Base-by-base conservation (phyloP, 2,797 vertebrate species). In the Tangara arthus region DNA sequence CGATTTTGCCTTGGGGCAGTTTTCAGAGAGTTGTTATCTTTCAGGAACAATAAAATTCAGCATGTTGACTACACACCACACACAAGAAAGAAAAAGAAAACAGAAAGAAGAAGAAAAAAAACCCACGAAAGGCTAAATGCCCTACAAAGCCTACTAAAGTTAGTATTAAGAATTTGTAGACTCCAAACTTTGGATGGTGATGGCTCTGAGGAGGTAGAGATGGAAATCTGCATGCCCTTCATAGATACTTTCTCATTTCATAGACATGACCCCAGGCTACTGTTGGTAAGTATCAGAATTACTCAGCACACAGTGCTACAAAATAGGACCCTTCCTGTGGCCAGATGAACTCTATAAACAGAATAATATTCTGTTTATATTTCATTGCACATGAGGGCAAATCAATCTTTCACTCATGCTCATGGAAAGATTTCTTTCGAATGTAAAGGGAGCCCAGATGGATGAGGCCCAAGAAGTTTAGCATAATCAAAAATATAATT, bases 41-140 rank as follows among this genome's bases (percentile, higher is more conserved):
- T 84, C 77, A 90, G 34, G 34, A 93, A 82, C 60, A 66, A 90
- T 76, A 92, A 63, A 86, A 59, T 89, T 79, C 86, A 89, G 68
- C 50, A 83, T 26, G 50, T 60, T 75, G 81, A 72, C 77, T 53
- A 52, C 49, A 61, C 5, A 14, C 2, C 2, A 3, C 17, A 66
- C 28, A 76, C 11, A 60, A 37, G 14, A 52, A 55, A 73, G 24
- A 59, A 66, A 77, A 65, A 57, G 11, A 35, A 94, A 70, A 63
- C 4, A 17, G n/a, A 73, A 52, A 76, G 20, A 84, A 72, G 5
- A 34, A 52, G 73, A 68, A 52, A 50, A 50, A 63, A 49, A 44
- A 47, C 5, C 5, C n/a, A 65, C 50, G 64, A 93, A 44, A 68
- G 47, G 63, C n/a, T 37, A 77, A 75, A 75, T 35, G 16, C 9